Evolutionary conservation across 53 echinoderm and acorn worm genomes (phyloP), one percentile per base, ranked within the genome.

Genomic region (Mesocentrotus franciscanus): DNA sequence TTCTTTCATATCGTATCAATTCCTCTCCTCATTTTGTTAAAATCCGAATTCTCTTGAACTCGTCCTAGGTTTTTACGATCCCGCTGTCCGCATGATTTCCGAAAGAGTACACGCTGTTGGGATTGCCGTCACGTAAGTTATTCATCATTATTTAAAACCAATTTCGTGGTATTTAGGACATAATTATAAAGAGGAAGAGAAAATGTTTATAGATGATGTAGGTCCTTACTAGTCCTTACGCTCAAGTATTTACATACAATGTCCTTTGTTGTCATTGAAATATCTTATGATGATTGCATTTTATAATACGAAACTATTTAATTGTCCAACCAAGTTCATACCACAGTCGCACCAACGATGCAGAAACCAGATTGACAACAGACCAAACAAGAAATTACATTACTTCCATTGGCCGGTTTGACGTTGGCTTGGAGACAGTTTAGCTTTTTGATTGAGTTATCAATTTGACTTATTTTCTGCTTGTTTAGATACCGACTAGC

Each of bases 401-500:
- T 6, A 49, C 0, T 49, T 49, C 49, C 49, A 49, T 49, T 49
- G 49, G 6, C 49, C 49, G 49, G 49, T 49, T 49, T 49, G 3
- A 49, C 49, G 49, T 49, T 49, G 49, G 6, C 49, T 49, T 49
- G 6, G 6, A 49, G 49, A 49, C 49, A 4, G 2, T 49, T 2
- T 2, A 49, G 49, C 0, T 49, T 49, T 6, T 4, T 49, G 49
- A 49, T 49, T 5, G 49, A 49, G 49, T 49, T 49, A 49, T 49
- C 49, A 49, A 6, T 49, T 49, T 49, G 49, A 49, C 49, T 30
- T 30, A 32, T 74, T 9, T 74, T 32, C 74, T 74, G 3, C 18
- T 11, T 74, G 29, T 78, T 13, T 92, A 98, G 98, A 26, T 98
- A 98, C 95, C 95, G 97, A 55, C 90, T 94, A 60, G 96, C 98